Conservation (phyloP, 2,888 invertebrate genomes). For the Pseudanteris insignis region DNA sequence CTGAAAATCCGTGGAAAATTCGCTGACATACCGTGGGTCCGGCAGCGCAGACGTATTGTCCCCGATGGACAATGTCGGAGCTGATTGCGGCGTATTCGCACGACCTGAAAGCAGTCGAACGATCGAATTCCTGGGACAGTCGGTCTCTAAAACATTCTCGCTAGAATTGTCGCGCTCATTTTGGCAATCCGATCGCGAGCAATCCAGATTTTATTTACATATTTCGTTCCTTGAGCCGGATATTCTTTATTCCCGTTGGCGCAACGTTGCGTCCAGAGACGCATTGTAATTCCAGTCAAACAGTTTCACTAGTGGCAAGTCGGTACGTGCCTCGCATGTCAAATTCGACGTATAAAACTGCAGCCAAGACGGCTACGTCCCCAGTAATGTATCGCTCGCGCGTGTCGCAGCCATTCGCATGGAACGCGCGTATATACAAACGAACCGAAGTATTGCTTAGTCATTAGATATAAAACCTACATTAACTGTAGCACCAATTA, state of each 20-base stretch:
- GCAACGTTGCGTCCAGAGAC: conserved; percentile 48
- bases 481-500: conserved; percentile 30
- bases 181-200: conserved; percentile 22
- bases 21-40: conserved; percentile 14
- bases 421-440: conserved; percentile 8
- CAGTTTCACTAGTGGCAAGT: conserved; percentile 64
- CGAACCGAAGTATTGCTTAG: conserved; percentile 22
- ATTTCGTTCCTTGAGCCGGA: conserved; percentile 26
- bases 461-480: conserved; percentile 37
- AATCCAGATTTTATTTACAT: conserved; percentile 43
- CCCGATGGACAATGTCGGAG: conserved; percentile 55
- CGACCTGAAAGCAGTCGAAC: conserved; percentile 61
- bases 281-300: conserved; percentile 65
- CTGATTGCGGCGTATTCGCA: conserved; percentile 62
- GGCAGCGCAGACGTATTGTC: conserved; percentile 41
- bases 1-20: conserved; percentile 48
- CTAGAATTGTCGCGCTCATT: conserved; percentile 6
- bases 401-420: conserved; percentile 56
- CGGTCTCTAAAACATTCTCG: background rate
- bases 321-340: conserved; percentile 64
- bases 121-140: conserved; percentile 49
- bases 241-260: conserved; percentile 41
- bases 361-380: conserved; percentile 60
- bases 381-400: conserved; percentile 64
- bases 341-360: conserved; percentile 66